Percentiles rank a stretch among this genome's conserved stretches.
Conservation (phyloP, 1,140 invertebrate species). For the Plectus sambesii region DNA sequence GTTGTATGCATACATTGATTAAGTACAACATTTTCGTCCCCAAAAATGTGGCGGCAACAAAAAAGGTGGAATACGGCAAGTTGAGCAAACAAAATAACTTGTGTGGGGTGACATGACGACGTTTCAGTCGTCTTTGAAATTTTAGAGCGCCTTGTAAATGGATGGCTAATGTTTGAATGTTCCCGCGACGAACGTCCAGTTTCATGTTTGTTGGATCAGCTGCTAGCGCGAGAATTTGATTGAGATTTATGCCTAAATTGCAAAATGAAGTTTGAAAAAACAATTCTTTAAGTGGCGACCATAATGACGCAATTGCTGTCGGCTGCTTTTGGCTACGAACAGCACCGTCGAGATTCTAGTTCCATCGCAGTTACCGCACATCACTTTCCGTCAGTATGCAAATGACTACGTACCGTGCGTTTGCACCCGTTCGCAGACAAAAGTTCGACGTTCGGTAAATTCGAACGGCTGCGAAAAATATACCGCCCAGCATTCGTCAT, state of each 20-base stretch:
- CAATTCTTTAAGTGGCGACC: too few relatives aligned
- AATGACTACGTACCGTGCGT: too few relatives aligned
- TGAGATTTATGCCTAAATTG: constrained; percentile 23
- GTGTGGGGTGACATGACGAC: constrained; percentile 24
- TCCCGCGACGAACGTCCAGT: constrained; percentile 25
- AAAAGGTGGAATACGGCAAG: constrained; percentile 27
- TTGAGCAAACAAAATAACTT: constrained; percentile 23
- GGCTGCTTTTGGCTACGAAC: too few relatives aligned
- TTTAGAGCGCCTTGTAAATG: constrained; percentile 20
- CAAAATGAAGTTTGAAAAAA: too few relatives aligned
- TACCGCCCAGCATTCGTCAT: too few relatives aligned
- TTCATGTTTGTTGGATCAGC: constrained; percentile 29
- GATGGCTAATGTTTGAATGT: constrained; percentile 15
- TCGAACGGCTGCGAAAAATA: too few relatives aligned
- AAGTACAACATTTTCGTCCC: constrained; percentile 24
- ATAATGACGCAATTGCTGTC: too few relatives aligned
- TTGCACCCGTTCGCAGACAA: too few relatives aligned
- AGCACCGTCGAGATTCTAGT: too few relatives aligned
- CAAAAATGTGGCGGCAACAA: constrained; percentile 22
- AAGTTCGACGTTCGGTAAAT: too few relatives aligned
- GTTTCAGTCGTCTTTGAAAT: constrained; percentile 23
- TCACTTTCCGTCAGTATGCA: too few relatives aligned
- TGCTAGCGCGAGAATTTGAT: constrained; percentile 23
- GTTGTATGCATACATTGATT: constrained; percentile 21
- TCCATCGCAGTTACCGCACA: too few relatives aligned